These are phyloP conservation scores for Philonicus albiceps DNA, from an alignment of 2,888 invertebrate genomes.

Conservation along the genomic window DNA sequence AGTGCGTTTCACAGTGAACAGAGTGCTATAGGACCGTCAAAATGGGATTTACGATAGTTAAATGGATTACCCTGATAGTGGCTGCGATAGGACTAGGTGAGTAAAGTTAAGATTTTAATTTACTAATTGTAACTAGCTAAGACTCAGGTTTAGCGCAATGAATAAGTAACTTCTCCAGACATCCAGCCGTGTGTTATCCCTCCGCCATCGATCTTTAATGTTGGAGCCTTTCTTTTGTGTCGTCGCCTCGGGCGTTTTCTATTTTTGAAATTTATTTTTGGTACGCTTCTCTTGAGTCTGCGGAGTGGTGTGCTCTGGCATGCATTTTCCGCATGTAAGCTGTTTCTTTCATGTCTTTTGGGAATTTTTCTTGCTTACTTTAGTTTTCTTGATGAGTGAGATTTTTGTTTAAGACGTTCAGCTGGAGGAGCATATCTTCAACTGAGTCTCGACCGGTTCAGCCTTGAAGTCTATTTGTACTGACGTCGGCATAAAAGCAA, in stretches of 20 bases:
- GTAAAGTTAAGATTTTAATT: conserved; percentile 49
- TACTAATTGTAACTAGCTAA: background rate
- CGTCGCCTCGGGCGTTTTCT: conserved; percentile 19
- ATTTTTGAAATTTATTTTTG: conserved; percentile 37
- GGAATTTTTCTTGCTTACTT: background rate
- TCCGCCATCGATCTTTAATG: background rate
- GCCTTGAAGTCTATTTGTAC: background rate
- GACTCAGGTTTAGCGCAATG: too few relatives aligned
- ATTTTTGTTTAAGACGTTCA: background rate
- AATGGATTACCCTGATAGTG: conserved; percentile 60
- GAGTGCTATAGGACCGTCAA: conserved; percentile 49
- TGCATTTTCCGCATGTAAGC: background rate
- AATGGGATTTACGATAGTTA: conserved; percentile 58
- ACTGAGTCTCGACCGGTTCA: background rate
- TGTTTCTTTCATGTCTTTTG: background rate
- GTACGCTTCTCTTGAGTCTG: conserved; percentile 6
- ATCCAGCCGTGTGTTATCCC: background rate
- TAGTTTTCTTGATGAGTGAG: background rate
- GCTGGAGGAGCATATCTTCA: background rate
- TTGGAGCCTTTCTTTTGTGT: conserved; percentile 7
- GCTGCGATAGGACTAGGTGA: conserved; percentile 58
- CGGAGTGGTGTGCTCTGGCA: background rate
- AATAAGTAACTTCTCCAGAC: conserved; percentile 44
- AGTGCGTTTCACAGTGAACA: conserved; percentile 28
- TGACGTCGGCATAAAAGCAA: background rate